These are phyloP conservation scores for Stenotaenia linearis DNA, from an alignment of 2,888 invertebrate genomes.

Conservation along the genomic window DNA sequence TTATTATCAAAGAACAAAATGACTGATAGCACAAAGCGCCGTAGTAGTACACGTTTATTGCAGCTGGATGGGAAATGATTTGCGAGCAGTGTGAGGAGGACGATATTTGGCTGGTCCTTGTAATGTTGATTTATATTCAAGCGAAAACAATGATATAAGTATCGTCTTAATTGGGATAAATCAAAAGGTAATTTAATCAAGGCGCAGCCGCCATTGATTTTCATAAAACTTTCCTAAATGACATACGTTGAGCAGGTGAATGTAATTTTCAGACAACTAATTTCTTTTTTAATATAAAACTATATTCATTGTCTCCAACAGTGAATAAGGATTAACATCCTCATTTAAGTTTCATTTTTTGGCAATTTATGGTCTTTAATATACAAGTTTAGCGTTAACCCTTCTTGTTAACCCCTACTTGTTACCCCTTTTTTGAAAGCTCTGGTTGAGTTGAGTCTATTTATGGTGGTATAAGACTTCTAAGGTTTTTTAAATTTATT, in stretches of 20 bases:
- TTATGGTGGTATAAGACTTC: too few species aligned
- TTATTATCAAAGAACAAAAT: background rate
- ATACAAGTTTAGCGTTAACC: too few species aligned
- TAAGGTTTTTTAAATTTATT: too few species aligned
- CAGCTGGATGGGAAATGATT: constrained; percentile 8
- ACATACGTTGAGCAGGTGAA: constrained; percentile 19
- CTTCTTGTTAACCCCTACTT: too few species aligned
- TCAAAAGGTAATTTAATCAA: constrained; percentile 32
- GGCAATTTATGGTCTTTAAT: too few species aligned
- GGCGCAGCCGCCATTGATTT: constrained; percentile 28
- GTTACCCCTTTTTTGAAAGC: too few species aligned
- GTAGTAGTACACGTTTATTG: background rate
- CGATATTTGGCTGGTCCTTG: constrained; percentile 26
- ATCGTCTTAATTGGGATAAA: constrained; percentile 32
- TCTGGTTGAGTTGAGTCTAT: too few species aligned
- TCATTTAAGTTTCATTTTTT: background rate
- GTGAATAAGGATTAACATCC: background rate
- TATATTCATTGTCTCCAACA: background rate
- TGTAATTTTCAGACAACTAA: background rate
- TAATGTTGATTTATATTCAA: constrained; percentile 30
- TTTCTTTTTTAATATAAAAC: background rate
- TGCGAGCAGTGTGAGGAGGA: constrained; percentile 2
- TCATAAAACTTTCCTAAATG: constrained; percentile 29
- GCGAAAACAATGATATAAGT: constrained; percentile 31
- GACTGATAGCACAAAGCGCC: background rate